Evolutionary conservation across 53 echinoderm and acorn worm species (phyloP).

Genomic region (Arbacia lixula): DNA sequence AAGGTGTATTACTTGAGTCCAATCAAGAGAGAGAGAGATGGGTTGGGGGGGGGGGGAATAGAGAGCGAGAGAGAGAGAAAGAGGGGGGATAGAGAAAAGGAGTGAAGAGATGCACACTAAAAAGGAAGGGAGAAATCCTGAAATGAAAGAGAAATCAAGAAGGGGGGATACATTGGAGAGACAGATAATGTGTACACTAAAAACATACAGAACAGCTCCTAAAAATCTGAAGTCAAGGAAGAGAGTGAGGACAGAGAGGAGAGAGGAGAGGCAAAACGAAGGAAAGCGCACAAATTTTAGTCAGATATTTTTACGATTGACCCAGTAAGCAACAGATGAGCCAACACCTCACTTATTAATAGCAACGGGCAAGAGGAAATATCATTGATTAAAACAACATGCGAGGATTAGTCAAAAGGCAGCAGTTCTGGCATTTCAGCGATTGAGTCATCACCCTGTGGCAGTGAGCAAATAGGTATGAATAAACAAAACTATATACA

Average conservation of each 20-base stretch:
- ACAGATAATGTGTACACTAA: no score
- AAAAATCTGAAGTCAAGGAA: background rate
- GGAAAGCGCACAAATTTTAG: background rate
- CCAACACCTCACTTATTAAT: constrained; percentile 55
- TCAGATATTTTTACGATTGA: constrained; percentile 19
- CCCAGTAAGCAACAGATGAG: constrained; percentile 4
- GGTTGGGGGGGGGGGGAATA: no score
- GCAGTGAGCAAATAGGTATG: background rate
- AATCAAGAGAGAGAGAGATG: no score
- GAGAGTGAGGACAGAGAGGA: background rate
- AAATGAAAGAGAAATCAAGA: no score
- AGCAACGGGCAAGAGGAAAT: constrained; percentile 45
- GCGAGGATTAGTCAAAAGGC: constrained; percentile 14
- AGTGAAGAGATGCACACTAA: no score
- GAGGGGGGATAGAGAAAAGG: no score
- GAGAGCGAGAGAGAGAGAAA: no score
- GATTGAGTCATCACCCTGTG: constrained; percentile 24
- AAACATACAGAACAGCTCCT: no score
- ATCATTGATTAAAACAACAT: constrained; percentile 50
- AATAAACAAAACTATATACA: no score
- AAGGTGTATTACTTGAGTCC: no score
- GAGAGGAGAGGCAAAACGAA: background rate
- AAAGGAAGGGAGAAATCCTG: no score
- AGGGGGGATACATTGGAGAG: no score
- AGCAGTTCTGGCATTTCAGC: constrained; percentile 27